phyloP scores from a whole-genome alignment of 1,140 invertebrate species.

The Calycopis cecrops region DNA sequence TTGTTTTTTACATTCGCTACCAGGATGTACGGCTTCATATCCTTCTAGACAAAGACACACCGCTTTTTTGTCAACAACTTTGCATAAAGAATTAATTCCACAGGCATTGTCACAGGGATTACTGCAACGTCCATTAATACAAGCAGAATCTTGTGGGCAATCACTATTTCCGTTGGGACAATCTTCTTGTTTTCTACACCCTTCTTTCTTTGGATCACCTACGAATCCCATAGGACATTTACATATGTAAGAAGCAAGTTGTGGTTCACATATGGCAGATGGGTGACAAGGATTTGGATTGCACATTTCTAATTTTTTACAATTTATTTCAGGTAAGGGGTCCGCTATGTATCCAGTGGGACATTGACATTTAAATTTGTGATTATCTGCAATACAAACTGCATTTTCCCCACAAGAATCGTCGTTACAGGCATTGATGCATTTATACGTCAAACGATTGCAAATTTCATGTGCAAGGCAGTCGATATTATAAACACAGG shows the following conservation, averaged over 20 bases:
- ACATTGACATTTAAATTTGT: constrained; percentile 88
- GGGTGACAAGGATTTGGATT: constrained; percentile 87
- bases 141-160: constrained; percentile 85
- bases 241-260: constrained; percentile 80
- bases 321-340: constrained; percentile 87
- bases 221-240: constrained; percentile 84
- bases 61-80: constrained; percentile 83
- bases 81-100: constrained; percentile 85
- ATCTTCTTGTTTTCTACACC: constrained; percentile 85
- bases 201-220: constrained; percentile 83
- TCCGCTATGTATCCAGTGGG: constrained; percentile 87
- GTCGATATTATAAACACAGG: constrained; percentile 90
- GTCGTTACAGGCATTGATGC: constrained; percentile 86
- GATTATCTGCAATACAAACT: constrained; percentile 90
- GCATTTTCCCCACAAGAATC: constrained; percentile 91
- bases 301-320: constrained; percentile 81
- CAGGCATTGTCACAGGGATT: constrained; percentile 88
- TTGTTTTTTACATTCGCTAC: constrained; percentile 83
- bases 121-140: constrained; percentile 82
- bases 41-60: constrained; percentile 84
- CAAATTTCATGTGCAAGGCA: constrained; percentile 86
- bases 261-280: constrained; percentile 85
- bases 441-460: constrained; percentile 88
- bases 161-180: constrained; percentile 82
- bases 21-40: constrained; percentile 80